phyloP scores from a whole-genome alignment of 2,888 invertebrate species.

The Schrankia costaestrigalis region DNA sequence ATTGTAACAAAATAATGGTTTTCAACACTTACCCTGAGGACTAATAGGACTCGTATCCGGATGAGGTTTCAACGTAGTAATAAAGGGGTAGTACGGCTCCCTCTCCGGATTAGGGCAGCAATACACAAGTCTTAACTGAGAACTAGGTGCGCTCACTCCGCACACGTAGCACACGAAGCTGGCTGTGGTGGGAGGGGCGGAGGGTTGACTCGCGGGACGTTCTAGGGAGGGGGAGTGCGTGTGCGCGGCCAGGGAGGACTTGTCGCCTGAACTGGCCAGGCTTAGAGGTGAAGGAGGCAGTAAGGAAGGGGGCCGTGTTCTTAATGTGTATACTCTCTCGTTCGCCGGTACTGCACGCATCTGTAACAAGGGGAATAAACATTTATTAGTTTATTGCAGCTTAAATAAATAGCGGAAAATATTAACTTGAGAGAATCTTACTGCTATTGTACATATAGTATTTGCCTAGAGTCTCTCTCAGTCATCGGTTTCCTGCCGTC shows the following conservation, averaged over 20 bases:
- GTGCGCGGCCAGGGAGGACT: slow-evolving; percentile 56
- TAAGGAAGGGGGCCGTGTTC: slow-evolving; percentile 86
- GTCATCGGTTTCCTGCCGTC: no score
- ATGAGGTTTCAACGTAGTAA: slow-evolving; percentile 89
- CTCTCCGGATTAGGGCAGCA: slow-evolving; percentile 91
- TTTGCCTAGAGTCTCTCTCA: no score
- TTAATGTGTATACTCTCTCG: slow-evolving; percentile 89
- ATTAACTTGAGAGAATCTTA: neutral
- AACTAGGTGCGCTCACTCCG: slow-evolving; percentile 89
- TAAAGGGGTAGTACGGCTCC: slow-evolving; percentile 95
- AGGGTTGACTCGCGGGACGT: slow-evolving; percentile 49
- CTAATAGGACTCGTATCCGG: slow-evolving; percentile 94
- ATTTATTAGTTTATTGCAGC: slow-evolving; percentile 3
- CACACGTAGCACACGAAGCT: slow-evolving; percentile 95
- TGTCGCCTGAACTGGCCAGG: slow-evolving; percentile 71
- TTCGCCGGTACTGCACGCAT: slow-evolving; percentile 86
- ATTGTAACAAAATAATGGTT: neutral
- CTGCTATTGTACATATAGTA: no score
- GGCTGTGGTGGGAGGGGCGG: slow-evolving; percentile 47
- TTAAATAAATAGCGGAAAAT: neutral
- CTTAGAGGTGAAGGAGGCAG: slow-evolving; percentile 73
- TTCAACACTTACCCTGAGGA: slow-evolving; percentile 84
- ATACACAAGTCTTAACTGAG: slow-evolving; percentile 90
- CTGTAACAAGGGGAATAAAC: slow-evolving; percentile 51
- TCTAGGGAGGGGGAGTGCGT: slow-evolving; percentile 61